Evolutionary conservation across 2,888 invertebrate genomes (phyloP).

Genomic region (Rhagium mordax): DNA sequence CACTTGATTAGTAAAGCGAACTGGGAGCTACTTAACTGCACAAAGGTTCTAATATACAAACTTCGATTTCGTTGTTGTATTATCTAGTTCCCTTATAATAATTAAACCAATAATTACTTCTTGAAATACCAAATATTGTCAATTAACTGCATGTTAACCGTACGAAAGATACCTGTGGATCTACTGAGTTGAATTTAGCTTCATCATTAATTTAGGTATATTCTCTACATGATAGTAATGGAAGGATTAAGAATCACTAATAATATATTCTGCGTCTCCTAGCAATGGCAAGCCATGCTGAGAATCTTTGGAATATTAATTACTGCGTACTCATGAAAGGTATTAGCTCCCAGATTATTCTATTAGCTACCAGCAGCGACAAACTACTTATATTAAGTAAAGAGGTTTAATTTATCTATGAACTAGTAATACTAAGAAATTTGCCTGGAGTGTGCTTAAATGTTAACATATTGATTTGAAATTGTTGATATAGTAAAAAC

Average conservation of each 20-base stretch:
- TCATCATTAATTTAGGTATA: background rate
- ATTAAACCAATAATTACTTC: too few species aligned
- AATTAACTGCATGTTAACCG: too few species aligned
- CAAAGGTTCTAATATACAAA: too few species aligned
- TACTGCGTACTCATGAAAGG: background rate
- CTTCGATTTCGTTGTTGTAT: too few species aligned
- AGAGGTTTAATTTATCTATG: background rate
- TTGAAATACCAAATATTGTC: too few species aligned
- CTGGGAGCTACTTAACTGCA: too few species aligned
- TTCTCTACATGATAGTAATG: background rate
- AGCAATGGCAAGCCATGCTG: constrained; percentile 3
- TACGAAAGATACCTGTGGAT: background rate
- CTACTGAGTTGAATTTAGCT: background rate
- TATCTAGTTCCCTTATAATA: too few species aligned
- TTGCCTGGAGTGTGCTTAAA: too few species aligned
- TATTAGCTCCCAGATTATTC: constrained; percentile 5
- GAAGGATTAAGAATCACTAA: constrained; percentile 6
- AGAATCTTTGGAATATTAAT: constrained; percentile 16
- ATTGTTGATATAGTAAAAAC: too few species aligned
- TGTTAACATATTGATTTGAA: background rate
- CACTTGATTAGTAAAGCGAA: too few species aligned
- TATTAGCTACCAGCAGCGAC: constrained; percentile 5
- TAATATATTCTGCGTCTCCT: constrained; percentile 2
- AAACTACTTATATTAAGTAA: constrained; percentile 4
- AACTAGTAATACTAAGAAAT: background rate